Percentiles rank a stretch among this genome's conserved stretches.
These are phyloP conservation scores for Pedionomus torquatus DNA, from an alignment of 2,113 vertebrate genomes.

Conservation along the genomic window DNA sequence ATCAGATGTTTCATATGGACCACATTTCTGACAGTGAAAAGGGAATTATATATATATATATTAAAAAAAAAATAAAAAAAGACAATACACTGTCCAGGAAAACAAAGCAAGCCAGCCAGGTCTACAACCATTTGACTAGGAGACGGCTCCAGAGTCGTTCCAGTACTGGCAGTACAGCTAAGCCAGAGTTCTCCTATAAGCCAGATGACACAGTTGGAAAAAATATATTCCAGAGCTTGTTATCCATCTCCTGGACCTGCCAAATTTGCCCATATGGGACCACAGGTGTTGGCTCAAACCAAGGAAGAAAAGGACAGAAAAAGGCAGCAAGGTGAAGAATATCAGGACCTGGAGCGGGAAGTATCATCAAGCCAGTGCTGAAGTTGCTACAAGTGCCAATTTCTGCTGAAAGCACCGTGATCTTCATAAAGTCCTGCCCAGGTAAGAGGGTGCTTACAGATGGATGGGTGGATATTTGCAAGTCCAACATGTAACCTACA, in stretches of 20 bases:
- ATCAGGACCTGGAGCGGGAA: background rate
- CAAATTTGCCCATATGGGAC: constrained; percentile 47
- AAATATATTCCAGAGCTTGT: constrained; percentile 56
- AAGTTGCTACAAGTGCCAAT: background rate
- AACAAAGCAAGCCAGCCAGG: constrained; percentile 47
- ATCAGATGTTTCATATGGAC: constrained; percentile 15
- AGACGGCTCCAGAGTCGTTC: constrained; percentile 23
- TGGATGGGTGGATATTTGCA: background rate
- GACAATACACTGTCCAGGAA: constrained; percentile 38
- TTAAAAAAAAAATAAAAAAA: background rate
- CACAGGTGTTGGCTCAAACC: constrained; percentile 28
- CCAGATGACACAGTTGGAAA: constrained; percentile 69
- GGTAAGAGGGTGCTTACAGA: background rate
- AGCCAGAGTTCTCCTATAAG: constrained; percentile 55
- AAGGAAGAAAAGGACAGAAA: constrained; percentile 17
- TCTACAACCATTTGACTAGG: constrained; percentile 47
- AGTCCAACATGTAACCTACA: background rate
- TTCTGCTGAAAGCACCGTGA: background rate
- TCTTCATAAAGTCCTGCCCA: background rate
- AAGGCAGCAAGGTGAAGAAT: background rate
- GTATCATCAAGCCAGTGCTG: background rate
- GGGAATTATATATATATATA: background rate
- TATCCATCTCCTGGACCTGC: constrained; percentile 10
- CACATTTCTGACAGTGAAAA: constrained; percentile 33
- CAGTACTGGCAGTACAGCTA: constrained; percentile 69